Percentiles rank a stretch among this genome's conserved stretches.
These are phyloP conservation scores for Ctenicera cuprea DNA, from an alignment of 2,888 invertebrate genomes.

Conservation along the genomic window DNA sequence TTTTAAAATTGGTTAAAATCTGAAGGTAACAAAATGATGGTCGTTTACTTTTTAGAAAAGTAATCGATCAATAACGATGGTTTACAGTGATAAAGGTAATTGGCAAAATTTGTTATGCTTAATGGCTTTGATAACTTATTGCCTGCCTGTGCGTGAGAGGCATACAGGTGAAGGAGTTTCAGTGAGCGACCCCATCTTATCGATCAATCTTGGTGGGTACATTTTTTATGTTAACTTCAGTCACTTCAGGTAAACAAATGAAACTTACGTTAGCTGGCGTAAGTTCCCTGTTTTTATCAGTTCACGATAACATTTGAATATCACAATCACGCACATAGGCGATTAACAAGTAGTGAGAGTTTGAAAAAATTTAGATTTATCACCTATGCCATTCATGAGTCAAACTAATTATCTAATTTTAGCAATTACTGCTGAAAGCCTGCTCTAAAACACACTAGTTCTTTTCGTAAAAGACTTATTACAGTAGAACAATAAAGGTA, in stretches of 20 bases:
- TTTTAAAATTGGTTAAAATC: no score
- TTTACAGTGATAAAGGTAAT: slow-evolving; percentile 7
- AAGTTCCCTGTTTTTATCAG: slow-evolving; percentile 1
- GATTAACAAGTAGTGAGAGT: background rate
- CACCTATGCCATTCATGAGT: no score
- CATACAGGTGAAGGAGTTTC: slow-evolving; percentile 11
- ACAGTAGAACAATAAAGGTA: no score
- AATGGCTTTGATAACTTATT: slow-evolving; percentile 19
- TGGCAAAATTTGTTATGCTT: slow-evolving; percentile 16
- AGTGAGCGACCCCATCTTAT: background rate
- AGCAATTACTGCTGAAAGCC: no score
- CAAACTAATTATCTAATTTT: no score
- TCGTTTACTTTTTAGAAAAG: background rate
- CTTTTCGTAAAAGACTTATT: no score
- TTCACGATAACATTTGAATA: background rate
- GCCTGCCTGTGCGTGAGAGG: slow-evolving; percentile 15
- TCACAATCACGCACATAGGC: background rate
- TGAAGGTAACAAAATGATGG: background rate
- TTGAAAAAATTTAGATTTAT: no score
- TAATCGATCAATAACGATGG: slow-evolving; percentile 19
- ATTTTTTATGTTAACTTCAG: background rate
- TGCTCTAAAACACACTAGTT: no score
- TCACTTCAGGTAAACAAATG: slow-evolving; percentile 14
- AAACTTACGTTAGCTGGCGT: background rate
- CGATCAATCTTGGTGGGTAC: background rate